Base-by-base conservation (phyloP, 2,888 invertebrate species). In the Drosophila parthenogenetica region DNA sequence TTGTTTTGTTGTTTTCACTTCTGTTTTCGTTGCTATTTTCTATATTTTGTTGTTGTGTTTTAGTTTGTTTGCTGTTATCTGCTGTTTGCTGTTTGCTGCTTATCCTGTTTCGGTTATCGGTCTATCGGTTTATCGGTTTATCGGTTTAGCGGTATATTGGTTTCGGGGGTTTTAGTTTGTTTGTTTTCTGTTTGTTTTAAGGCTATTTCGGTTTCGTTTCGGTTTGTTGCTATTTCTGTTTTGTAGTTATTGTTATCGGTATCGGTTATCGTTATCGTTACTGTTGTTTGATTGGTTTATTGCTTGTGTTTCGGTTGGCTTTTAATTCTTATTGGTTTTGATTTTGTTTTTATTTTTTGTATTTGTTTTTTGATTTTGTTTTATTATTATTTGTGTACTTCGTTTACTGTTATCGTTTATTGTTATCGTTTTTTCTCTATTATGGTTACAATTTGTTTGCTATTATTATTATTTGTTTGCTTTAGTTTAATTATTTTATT, bases 361-460 rank as follows among this genome's bases (percentile, higher is more conserved):
- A 60, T 59, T 62, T 69, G 35, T 51, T 59, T 59, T 57, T 68
- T 68, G 58, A 63, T 71, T 71, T 67, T 16, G 19, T 64, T 71
- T 35, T 59, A 55, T 63, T 71, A 67, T 67, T 35, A 13, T 13
- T 35, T 73, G 66, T 66, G 35, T 60, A 54, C 48, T 65, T 68
- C 42, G 59, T 66, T 70, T 73, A 39, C 63, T 37, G 70, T 75
- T 75, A 45, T 54, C 54, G 64, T 62, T 71, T 59, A 5, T 5
- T 22, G 22, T 22, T 71, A 54, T 63, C 40, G 58, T 45, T 40
- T 13, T 58, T 69, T 63, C 51, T 50, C 39, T 87, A 70, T 87
- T 87, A 89, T 88, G 73, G 81, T 80, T 87, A 82, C 76, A 62
- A 51, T 69, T 76, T 50, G 69, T 14, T 68, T 71, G 22, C 45